Evolutionary conservation across 2,797 vertebrate species (phyloP), one percentile per base, ranked within the genome.

Genomic region (Sternotherus odoratus): DNA sequence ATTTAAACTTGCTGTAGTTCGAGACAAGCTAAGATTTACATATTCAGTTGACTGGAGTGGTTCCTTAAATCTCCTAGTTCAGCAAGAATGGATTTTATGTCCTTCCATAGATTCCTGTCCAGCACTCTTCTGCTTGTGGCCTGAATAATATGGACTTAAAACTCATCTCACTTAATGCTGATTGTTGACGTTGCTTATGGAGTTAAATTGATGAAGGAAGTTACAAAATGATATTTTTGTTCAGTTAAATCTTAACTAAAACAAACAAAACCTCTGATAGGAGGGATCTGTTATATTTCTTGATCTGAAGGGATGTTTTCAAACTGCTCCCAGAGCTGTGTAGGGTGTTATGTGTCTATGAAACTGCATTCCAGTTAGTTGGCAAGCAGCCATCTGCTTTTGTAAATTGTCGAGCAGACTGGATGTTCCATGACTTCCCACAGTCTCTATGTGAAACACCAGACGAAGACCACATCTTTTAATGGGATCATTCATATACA

Each of bases 221-320:
- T 4, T 49, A 78, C 23, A 87, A 91, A 56, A 69, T 23, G 5
- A 39, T 69, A 39, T 54, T 26, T 30, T 53, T 86, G 69, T 15
- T 78, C 84, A 87, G 16, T 16, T 75, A 92, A 87, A 91, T 83
- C 16, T n/a, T 88, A 49, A 85, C 11, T 81, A 79, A 53, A 85
- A 84, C 81, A 86, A 95, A 86, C 53, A 56, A 84, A 51, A 5
- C 1, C 23, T 33, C 21, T 82, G 6, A 12, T 81, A n/a, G 82
- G 19, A 83, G 23, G 13, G 66, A 10, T 74, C 12, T 53, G 1
- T 46, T 86, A 10, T 12, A 48, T 77, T 82, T 77, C 30, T 93
- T 77, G 48, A 46, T 84, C 1, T 3, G 30, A 84, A 56, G 8
- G 3, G 4, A 1, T 80, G 26, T 13, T 88, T 89, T 78, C n/a